These are phyloP conservation scores for Macrobrachium rosenbergii DNA, from an alignment of 1,140 invertebrate species.

Conservation along the genomic window DNA sequence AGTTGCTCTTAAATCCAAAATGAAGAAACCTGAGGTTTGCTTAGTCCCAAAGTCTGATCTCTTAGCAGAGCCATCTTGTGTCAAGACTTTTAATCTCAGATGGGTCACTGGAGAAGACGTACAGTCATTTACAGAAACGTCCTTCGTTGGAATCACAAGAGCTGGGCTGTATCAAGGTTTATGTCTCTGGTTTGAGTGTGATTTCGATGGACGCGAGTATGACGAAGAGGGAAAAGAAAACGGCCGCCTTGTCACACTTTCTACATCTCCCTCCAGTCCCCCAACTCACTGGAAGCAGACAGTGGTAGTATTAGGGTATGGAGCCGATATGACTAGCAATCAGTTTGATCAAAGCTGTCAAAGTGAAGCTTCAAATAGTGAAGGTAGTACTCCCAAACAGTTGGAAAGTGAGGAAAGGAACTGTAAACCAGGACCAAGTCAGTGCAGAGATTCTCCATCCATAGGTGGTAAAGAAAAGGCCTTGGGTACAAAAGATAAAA, in stretches of 20 bases:
- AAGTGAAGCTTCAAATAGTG: neutral
- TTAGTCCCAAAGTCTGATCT: conserved; percentile 69
- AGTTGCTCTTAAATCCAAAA: conserved; percentile 54
- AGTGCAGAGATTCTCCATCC: neutral
- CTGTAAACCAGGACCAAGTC: neutral
- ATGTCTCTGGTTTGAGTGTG: conserved; percentile 72
- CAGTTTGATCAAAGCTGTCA: neutral
- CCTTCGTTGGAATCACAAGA: conserved; percentile 72
- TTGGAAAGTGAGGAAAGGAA: neutral
- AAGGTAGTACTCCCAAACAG: neutral
- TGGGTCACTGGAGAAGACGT: conserved; percentile 68
- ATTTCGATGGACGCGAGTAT: conserved; percentile 68
- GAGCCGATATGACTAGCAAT: neutral
- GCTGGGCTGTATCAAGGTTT: conserved; percentile 81
- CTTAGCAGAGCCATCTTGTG: conserved; percentile 70
- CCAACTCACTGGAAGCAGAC: conserved; percentile 99
- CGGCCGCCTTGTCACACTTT: conserved; percentile 72
- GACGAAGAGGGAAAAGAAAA: conserved; percentile 47
- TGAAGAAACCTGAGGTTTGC: conserved; percentile 67
- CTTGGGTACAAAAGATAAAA: too few species aligned
- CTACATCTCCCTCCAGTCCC: conserved; percentile 81
- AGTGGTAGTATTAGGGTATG: conserved; percentile 75
- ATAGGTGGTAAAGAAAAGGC: too few species aligned
- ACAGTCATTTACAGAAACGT: conserved; percentile 67
- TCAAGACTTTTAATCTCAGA: conserved; percentile 69